Evolutionary conservation across 1,140 invertebrate genomes (phyloP).

Genomic region (Kradibia gibbosae): DNA sequence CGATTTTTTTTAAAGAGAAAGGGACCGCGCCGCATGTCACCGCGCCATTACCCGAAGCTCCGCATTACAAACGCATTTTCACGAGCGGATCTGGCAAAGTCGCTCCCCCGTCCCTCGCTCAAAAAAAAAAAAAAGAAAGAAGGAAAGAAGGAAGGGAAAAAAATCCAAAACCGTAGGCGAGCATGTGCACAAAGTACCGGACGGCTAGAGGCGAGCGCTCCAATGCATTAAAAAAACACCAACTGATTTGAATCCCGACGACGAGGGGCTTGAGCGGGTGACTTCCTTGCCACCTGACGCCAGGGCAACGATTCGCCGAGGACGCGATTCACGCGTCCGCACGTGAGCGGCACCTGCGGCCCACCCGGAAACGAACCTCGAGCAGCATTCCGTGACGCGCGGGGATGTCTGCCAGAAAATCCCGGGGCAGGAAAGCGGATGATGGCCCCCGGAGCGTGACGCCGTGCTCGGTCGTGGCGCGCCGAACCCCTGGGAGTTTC

Average conservation of each 20-base stretch:
- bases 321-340: slow-evolving; percentile 24
- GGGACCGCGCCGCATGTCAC: no score
- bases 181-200: no score
- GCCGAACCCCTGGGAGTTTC: background rate
- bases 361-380: slow-evolving; percentile 32
- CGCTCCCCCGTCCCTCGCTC: no score
- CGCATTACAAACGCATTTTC: no score
- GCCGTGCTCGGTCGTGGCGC: background rate
- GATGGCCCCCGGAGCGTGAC: background rate
- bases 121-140: no score
- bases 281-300: slow-evolving; percentile 2
- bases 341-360: background rate
- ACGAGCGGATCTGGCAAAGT: no score
- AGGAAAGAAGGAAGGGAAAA: no score
- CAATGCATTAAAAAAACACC: no score
- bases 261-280: slow-evolving; percentile 4
- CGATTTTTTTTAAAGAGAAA: background rate
- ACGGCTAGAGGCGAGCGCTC: no score
- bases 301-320: slow-evolving; percentile 17
- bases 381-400: slow-evolving; percentile 37
- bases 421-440: slow-evolving; percentile 2
- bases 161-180: no score
- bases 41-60: no score
- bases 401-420: slow-evolving; percentile 8
- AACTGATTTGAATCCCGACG: slow-evolving; percentile 19